Percentiles rank a stretch among this genome's conserved stretches.
phyloP scores from a whole-genome alignment of 2,113 vertebrate species.

The Fulmarus glacialis region DNA sequence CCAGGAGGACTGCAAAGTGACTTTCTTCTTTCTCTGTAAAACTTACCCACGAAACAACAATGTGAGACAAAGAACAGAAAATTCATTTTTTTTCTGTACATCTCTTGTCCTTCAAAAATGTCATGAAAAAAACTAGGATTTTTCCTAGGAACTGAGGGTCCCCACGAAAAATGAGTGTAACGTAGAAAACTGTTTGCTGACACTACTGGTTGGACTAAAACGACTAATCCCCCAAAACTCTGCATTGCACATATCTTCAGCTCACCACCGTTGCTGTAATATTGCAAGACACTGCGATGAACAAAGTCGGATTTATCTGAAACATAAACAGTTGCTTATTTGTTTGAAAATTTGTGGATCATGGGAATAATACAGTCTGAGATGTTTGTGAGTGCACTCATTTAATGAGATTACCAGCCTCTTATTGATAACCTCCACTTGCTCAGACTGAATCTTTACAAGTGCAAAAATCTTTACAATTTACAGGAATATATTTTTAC shows the following conservation, averaged over 20 bases:
- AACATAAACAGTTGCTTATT: background rate
- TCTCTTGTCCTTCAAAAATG: background rate
- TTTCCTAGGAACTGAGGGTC: background rate
- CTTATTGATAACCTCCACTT: background rate
- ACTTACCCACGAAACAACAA: background rate
- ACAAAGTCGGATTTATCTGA: background rate
- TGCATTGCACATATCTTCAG: background rate
- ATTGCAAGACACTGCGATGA: background rate
- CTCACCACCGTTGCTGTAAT: background rate
- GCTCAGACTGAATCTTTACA: background rate
- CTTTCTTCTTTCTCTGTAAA: background rate
- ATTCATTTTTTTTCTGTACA: background rate
- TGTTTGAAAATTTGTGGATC: background rate
- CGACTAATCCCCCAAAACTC: background rate
- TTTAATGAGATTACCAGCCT: background rate
- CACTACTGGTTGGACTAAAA: background rate
- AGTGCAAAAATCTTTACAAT: background rate
- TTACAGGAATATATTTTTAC: background rate
- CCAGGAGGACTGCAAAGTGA: constrained; percentile 27
- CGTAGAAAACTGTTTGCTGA: background rate
- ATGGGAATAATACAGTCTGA: background rate
- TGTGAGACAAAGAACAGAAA: background rate
- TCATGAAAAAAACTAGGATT: background rate
- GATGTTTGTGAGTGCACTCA: background rate
- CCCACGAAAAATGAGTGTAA: background rate